Percentiles rank a stretch among this genome's conserved stretches.
These are phyloP conservation scores for Morone chrysops DNA, from an alignment of 2,113 vertebrate genomes.

Conservation along the genomic window DNA sequence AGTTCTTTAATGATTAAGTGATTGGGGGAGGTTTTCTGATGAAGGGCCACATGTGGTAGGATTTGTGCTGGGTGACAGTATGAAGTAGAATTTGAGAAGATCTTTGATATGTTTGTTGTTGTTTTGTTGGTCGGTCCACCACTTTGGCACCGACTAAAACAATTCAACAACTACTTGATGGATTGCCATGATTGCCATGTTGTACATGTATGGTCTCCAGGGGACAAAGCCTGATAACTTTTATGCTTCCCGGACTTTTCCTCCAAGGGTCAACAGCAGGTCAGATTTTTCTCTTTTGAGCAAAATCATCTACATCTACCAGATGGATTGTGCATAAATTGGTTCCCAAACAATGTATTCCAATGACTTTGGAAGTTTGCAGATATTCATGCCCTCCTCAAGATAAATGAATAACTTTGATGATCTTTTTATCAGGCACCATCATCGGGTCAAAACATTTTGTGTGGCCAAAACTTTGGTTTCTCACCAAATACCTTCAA, in stretches of 20 bases:
- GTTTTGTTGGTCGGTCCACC: no score
- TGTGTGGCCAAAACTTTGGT: neutral
- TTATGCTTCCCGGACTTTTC: neutral
- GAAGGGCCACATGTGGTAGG: neutral
- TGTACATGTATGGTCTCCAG: neutral
- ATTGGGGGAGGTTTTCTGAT: neutral
- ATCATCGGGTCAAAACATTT: neutral
- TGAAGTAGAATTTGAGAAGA: neutral
- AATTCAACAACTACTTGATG: no score
- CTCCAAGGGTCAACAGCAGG: neutral
- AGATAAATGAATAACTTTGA: neutral
- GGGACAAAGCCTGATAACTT: neutral
- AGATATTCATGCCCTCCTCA: neutral
- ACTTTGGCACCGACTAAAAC: no score
- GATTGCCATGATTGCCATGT: neutral
- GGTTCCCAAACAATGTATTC: no score
- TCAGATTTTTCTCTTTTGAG: no score
- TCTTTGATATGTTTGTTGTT: neutral
- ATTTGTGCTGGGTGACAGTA: neutral
- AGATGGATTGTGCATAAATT: no score
- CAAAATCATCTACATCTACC: no score
- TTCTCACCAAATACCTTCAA: neutral
- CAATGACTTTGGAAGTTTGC: neutral
- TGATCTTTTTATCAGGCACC: neutral
- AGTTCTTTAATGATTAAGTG: constrained; percentile 7